Conservation (phyloP, 2,797 vertebrate genomes). For the Hydrocynus forskahlii region DNA sequence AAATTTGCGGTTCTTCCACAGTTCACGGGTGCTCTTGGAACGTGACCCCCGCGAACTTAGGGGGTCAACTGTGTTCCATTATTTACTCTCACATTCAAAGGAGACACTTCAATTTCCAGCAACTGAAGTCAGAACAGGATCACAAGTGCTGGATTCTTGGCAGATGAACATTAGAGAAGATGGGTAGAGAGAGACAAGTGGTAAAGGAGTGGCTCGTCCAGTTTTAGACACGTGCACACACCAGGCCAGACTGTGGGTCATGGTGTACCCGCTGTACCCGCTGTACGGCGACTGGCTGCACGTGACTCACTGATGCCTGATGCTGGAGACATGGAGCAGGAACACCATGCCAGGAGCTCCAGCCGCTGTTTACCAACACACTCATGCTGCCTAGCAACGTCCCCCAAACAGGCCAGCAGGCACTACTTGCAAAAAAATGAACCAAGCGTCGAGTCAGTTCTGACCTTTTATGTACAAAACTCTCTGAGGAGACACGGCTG, state of each 20-base stretch:
- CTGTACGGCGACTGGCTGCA: slow-evolving; percentile 31
- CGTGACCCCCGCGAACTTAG: no score
- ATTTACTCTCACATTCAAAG: no score
- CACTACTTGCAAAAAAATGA: slow-evolving; percentile 19
- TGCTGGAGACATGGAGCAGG: slow-evolving; percentile 31
- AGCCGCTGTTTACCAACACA: slow-evolving; percentile 67
- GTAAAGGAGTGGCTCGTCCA: not conserved
- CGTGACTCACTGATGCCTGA: slow-evolving; percentile 48
- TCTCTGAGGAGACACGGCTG: not conserved
- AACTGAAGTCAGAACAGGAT: slow-evolving; percentile 12
- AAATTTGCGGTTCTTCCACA: no score
- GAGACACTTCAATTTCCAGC: not conserved
- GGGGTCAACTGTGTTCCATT: no score
- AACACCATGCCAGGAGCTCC: slow-evolving; percentile 53
- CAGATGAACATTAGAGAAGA: slow-evolving; percentile 16
- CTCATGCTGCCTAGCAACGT: slow-evolving; percentile 66
- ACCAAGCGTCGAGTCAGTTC: slow-evolving; percentile 12
- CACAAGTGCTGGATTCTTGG: slow-evolving; percentile 11
- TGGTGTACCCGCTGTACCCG: not conserved
- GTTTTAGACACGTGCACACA: not conserved
- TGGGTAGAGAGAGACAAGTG: not conserved
- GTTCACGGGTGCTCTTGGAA: no score
- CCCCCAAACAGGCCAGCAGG: slow-evolving; percentile 54
- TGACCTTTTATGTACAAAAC: slow-evolving; percentile 59
- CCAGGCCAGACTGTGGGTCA: slow-evolving; percentile 27